Evolutionary conservation across 2,113 vertebrate genomes (phyloP).

Genomic region (Numida meleagris): DNA sequence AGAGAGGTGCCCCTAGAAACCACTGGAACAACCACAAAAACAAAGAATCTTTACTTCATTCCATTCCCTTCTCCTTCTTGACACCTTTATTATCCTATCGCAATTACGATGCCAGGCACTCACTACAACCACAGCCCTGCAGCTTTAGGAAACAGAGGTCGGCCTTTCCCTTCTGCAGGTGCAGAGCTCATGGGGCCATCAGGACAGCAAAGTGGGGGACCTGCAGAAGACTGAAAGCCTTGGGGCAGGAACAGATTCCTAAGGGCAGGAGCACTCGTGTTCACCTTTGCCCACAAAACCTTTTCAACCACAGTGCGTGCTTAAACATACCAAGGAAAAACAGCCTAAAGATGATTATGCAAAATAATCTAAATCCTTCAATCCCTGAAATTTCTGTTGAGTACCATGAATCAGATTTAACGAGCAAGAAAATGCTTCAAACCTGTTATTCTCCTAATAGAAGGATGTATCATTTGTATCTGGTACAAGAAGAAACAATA

Average conservation of each 20-base stretch:
- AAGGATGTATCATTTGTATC: not conserved
- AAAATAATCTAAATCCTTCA: constrained; percentile 52
- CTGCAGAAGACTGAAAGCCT: not conserved
- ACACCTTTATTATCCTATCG: not conserved
- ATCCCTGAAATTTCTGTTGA: constrained; percentile 43
- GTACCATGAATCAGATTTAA: constrained; percentile 27
- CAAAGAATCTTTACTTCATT: not conserved
- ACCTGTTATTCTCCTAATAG: not conserved
- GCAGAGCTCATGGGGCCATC: not conserved
- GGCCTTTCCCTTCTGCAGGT: not conserved
- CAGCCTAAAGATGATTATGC: constrained; percentile 31
- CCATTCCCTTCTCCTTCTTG: not conserved
- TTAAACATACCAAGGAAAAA: not conserved
- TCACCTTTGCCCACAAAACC: not conserved
- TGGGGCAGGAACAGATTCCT: not conserved
- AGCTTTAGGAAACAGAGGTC: not conserved
- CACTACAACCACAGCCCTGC: fast-evolving
- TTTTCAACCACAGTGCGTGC: not conserved
- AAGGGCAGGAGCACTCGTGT: not conserved
- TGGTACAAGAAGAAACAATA: not conserved
- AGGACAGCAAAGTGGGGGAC: not conserved
- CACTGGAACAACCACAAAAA: not conserved
- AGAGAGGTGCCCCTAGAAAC: not conserved
- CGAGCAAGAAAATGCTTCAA: constrained; percentile 11
- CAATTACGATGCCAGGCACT: not conserved